These are phyloP conservation scores for Malthinus flaveolus DNA, from an alignment of 2,888 invertebrate species.

Conservation along the genomic window DNA sequence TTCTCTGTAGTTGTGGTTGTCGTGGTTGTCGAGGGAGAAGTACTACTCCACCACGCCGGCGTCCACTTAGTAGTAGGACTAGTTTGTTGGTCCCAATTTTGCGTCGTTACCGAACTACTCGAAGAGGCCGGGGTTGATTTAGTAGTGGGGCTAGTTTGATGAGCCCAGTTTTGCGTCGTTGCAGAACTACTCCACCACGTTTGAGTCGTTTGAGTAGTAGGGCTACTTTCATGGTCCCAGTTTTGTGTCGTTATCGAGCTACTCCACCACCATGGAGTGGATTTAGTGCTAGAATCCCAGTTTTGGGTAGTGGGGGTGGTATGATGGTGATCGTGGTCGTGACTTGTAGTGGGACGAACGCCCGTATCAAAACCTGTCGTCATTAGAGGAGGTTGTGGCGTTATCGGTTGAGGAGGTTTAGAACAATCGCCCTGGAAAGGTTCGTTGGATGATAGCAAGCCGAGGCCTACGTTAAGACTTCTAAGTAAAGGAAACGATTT, in stretches of 20 bases:
- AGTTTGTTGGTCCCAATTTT: too few relatives aligned
- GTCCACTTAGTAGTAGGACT: constrained; percentile 6
- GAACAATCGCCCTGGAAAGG: constrained; percentile 64
- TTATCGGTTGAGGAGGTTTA: constrained; percentile 71
- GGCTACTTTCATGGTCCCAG: constrained; percentile 11
- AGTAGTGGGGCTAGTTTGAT: constrained; percentile 25
- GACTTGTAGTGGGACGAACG: constrained; percentile 32
- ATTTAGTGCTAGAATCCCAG: constrained; percentile 27
- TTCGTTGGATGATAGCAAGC: constrained; percentile 60
- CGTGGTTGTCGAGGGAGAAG: constrained; percentile 26
- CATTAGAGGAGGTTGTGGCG: constrained; percentile 75
- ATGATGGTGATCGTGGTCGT: constrained; percentile 40
- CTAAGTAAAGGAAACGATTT: constrained; percentile 79
- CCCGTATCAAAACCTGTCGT: constrained; percentile 69
- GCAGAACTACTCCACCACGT: constrained; percentile 42
- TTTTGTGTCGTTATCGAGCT: constrained; percentile 34
- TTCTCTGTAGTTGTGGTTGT: constrained; percentile 31
- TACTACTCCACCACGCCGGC: constrained; percentile 32
- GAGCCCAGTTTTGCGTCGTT: constrained; percentile 1
- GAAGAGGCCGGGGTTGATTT: constrained; percentile 38
- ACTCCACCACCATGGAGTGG: constrained; percentile 44
- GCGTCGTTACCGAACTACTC: not conserved
- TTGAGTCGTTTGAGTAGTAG: constrained; percentile 32
- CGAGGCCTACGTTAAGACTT: constrained; percentile 77
- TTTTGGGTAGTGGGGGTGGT: constrained; percentile 33